Base-by-base conservation (phyloP, 1,140 invertebrate species). In the Meloidogyne exigua region DNA sequence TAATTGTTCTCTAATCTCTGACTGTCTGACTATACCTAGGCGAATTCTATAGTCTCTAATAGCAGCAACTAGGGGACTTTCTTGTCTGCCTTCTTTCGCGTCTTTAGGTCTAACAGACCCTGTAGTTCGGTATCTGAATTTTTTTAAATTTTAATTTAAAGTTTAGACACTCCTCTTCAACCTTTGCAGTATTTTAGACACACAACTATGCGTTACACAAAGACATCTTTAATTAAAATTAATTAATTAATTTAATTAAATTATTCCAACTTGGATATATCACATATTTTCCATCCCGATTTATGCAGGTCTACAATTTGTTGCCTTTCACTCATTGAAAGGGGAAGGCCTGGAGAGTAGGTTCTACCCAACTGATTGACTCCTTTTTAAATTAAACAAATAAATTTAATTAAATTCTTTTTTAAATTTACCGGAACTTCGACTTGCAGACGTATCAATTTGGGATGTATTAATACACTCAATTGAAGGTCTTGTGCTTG, bases 211-310 rank as follows among this genome's bases (percentile, higher is more conserved):
- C 12, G 85, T 86, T n/a, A 86, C 82, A 71, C 84, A 87, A n/a
- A 86, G 69, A 42, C 76, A 73, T 73, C 72, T 73, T 62, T 64
- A 23, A 65, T 23, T n/a, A 65, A 32, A 49, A n/a, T 23, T 21
- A 21, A 65, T 4, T 9, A 28, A 21, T 39, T 67, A 15, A 21
- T 25, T 64, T 0, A 67, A 18, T 28, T 15, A n/a, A 23, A 65
- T n/a, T 2, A 23, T 44, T 64, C 21, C 28, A 28, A 73, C 72
- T 88, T 88, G 18, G 80, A 82, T 57, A 86, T 86, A 70, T 86
- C 86, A 72, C 85, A 86, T 23, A 86, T 86, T 69, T 88, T 88
- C 86, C 85, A 88, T 11, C 86, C 86, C 21, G 70, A 79, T 75
- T 81, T 76, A 72, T 79, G 87, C 11, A 88, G 62, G 23, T 77